Evolutionary conservation across 2,113 vertebrate species (phyloP), one percentile per base, ranked within the genome.

Genomic region (Megaleporinus macrocephalus): DNA sequence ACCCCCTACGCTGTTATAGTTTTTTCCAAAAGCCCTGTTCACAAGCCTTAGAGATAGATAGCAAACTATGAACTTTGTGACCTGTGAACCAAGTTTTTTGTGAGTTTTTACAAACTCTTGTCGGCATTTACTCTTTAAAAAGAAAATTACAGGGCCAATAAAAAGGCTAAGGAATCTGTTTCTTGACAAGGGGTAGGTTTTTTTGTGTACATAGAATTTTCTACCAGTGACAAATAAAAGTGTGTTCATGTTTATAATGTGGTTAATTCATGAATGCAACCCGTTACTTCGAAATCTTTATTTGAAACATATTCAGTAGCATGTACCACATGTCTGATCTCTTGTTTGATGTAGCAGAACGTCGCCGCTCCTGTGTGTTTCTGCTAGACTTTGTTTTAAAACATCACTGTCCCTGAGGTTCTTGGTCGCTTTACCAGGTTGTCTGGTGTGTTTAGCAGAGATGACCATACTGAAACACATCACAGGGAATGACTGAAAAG

Each of bases 131-230:
- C 1, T 12, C 20, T 70, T 63, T 70, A 12, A 44, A 70, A 70
- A 51, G 1, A 51, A 5, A 2, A 13, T 5, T 13, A n/a, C n/a
- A n/a, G n/a, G 41, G 47, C 29, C 2, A 65, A 29, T 33, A 29
- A 9, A 9, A 70, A 44, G 33, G 66, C 24, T 26, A 61, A 70
- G 24, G 20, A 82, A 76, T 30, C 26, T 47, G 30, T 44, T 61
- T 66, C 62, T 69, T 36, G 29, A 6, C 14, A 51, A 62, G 29
- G 59, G 16, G 33, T 62, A 29, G 33, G n/a, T n/a, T 72, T 41
- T 22, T 81, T 44, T 79, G 24, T 85, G 83, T 85, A 86, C 36
- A 88, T 88, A 84, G 18, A 16, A 33, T 86, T 86, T 82, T 78
- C 44, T 84, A 73, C 30, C 41, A 41, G 1, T 55, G 71, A 66